Conservation (phyloP, 2,113 vertebrate species). For the Gymnocephalus cernua region DNA sequence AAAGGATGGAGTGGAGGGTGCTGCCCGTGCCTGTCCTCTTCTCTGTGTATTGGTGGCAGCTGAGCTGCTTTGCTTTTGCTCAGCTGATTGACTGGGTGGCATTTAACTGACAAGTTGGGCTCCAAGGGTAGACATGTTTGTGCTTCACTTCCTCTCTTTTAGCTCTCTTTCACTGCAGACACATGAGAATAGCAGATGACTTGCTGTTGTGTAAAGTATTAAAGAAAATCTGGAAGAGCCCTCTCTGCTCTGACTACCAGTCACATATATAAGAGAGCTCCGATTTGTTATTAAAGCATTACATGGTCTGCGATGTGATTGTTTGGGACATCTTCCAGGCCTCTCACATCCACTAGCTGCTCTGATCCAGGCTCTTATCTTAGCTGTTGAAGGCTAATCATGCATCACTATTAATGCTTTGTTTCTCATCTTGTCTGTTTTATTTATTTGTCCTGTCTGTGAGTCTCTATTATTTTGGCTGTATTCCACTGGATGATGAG, state of each 20-base stretch:
- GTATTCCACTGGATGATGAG: neutral
- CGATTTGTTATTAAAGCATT: neutral
- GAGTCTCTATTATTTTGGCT: neutral
- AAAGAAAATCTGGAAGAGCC: neutral
- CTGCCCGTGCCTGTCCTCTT: neutral
- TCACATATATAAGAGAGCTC: neutral
- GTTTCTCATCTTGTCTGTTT: too few species aligned
- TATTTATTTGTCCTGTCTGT: too few species aligned
- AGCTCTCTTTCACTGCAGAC: neutral
- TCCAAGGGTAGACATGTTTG: constrained; percentile 11
- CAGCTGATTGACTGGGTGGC: constrained; percentile 49
- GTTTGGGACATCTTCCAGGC: neutral
- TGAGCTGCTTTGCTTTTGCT: constrained; percentile 49
- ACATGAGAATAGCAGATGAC: constrained; percentile 2
- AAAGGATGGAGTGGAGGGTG: neutral
- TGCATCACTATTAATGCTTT: neutral
- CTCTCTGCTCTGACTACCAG: neutral
- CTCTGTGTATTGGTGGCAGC: constrained; percentile 30
- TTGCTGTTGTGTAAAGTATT: neutral
- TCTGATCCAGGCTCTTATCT: neutral
- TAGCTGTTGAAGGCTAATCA: neutral
- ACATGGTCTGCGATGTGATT: neutral
- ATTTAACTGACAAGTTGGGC: constrained; percentile 48
- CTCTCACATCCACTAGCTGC: neutral
- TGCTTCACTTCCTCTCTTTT: neutral